Conservation (phyloP, 1,140 invertebrate genomes). For the Bacillus rossius region DNA sequence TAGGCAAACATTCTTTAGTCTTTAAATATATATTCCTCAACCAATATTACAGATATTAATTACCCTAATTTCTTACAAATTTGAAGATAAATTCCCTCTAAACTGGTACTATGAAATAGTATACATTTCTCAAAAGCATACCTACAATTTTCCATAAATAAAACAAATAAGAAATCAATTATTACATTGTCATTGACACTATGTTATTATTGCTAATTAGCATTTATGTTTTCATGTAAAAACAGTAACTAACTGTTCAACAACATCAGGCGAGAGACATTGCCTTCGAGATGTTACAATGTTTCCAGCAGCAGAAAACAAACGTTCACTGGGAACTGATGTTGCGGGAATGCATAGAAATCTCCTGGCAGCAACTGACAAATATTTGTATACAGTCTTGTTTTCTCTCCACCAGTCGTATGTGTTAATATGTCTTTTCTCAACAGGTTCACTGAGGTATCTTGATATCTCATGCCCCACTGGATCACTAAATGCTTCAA, state of each 20-base stretch:
- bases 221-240: slow-evolving; percentile 2
- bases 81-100: no score
- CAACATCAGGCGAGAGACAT: slow-evolving; percentile 14
- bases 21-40: no score
- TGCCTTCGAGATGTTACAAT: slow-evolving; percentile 13
- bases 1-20: no score
- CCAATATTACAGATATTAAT: no score
- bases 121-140: no score
- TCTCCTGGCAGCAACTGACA: slow-evolving; percentile 11
- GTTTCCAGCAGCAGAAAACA: slow-evolving; percentile 28
- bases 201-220: no score
- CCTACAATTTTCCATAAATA: no score
- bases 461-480: background rate
- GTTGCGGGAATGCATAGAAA: slow-evolving; percentile 25
- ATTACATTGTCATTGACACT: no score
- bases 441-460: slow-evolving; percentile 9
- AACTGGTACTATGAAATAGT: no score
- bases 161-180: no score
- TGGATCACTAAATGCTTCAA: slow-evolving; percentile 2
- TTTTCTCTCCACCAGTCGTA: slow-evolving; percentile 19
- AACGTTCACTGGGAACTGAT: slow-evolving; percentile 22
- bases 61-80: no score
- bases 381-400: background rate
- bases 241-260: slow-evolving; percentile 16
- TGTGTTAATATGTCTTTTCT: background rate